Evolutionary conservation across 2,113 vertebrate species (phyloP).

Genomic region (Laterallus jamaicensis): DNA sequence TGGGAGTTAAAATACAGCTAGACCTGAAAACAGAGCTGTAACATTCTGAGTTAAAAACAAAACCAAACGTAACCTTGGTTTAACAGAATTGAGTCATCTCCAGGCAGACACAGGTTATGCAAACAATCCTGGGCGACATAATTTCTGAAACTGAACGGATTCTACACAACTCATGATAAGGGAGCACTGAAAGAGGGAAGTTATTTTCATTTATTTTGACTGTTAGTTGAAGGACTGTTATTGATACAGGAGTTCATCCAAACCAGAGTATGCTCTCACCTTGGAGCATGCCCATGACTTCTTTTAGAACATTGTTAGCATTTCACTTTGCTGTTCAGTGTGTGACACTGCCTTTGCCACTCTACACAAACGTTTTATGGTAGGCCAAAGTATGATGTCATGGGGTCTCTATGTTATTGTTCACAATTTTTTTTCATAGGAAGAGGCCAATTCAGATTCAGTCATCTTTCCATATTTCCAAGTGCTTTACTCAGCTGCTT

Average conservation of each 20-base stretch:
- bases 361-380: background rate
- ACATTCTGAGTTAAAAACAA: constrained; percentile 2
- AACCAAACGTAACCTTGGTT: background rate
- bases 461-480: background rate
- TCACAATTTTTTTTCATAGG: background rate
- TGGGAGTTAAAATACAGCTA: constrained; percentile 36
- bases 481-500: background rate
- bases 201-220: background rate
- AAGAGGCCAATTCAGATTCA: background rate
- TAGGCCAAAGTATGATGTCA: background rate
- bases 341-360: background rate
- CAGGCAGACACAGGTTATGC: background rate
- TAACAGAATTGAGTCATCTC: background rate
- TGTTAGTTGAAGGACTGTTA: background rate
- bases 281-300: background rate
- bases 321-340: background rate
- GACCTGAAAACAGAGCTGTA: background rate
- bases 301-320: background rate
- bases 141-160: constrained; percentile 1
- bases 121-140: background rate
- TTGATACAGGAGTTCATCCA: background rate
- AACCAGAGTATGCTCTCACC: background rate
- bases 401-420: background rate
- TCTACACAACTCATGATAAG: background rate
- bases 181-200: background rate